These are phyloP conservation scores for Chiloscyllium punctatum DNA, from an alignment of 2,797 vertebrate species.

Conservation along the genomic window DNA sequence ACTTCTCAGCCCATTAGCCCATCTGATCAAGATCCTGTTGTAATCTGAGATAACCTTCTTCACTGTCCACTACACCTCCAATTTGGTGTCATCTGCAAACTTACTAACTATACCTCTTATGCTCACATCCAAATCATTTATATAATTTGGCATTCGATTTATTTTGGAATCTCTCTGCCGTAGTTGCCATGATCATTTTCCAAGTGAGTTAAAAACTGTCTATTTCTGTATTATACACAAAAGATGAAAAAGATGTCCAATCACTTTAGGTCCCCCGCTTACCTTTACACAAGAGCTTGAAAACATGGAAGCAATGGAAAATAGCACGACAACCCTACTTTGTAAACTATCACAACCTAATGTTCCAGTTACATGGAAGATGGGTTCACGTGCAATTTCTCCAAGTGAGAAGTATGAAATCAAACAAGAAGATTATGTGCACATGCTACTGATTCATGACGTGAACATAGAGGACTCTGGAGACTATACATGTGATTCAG, in stretches of 20 bases:
- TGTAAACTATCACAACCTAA: constrained; percentile 57
- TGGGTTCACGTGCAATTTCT: constrained; percentile 44
- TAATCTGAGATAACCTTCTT: too few relatives aligned
- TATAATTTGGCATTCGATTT: background rate
- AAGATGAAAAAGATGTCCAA: background rate
- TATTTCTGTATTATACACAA: background rate
- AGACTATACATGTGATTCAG: constrained; percentile 65
- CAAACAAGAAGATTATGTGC: constrained; percentile 59
- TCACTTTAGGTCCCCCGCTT: constrained; percentile 49
- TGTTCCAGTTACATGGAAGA: constrained; percentile 47
- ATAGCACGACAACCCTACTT: constrained; percentile 56
- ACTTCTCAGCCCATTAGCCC: too few relatives aligned
- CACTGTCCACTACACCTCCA: too few relatives aligned
- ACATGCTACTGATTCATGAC: constrained; percentile 66
- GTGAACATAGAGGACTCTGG: constrained; percentile 69
- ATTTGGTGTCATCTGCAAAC: too few relatives aligned
- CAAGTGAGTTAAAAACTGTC: background rate
- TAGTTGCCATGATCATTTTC: background rate
- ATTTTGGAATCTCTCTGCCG: background rate
- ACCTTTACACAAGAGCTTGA: constrained; percentile 66
- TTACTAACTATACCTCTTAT: too few relatives aligned
- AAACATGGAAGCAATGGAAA: constrained; percentile 62
- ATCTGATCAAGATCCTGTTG: too few relatives aligned
- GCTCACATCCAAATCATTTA: too few relatives aligned
- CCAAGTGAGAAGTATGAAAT: constrained; percentile 52